Conservation (phyloP, 2,888 invertebrate genomes). For the Phoenoteleia sp. region DNA sequence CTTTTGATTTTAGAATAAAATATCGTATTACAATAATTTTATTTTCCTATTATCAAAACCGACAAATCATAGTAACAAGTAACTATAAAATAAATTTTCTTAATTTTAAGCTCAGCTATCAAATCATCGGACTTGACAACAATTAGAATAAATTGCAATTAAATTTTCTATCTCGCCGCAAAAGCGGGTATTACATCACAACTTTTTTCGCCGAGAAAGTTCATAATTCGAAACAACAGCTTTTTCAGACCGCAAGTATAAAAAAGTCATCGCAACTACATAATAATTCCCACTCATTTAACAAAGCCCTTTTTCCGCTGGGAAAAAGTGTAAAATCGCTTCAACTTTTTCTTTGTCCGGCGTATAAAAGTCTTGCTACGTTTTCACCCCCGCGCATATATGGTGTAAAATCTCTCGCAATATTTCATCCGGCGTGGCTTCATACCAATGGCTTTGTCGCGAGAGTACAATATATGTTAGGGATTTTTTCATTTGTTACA, state of each 20-base stretch:
- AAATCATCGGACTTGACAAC: no score
- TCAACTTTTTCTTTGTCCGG: slow-evolving; percentile 31
- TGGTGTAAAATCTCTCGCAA: slow-evolving; percentile 12
- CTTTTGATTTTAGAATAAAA: no score
- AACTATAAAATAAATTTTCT: no score
- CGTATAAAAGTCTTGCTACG: neutral
- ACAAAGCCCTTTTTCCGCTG: slow-evolving; percentile 11
- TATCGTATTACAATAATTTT: no score
- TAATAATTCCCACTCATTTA: slow-evolving; percentile 27
- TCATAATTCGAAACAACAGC: neutral
- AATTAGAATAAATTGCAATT: no score
- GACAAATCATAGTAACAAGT: no score
- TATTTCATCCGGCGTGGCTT: slow-evolving; percentile 34
- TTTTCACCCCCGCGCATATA: slow-evolving; percentile 9
- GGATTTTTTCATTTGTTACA: slow-evolving; percentile 13
- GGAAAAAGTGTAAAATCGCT: slow-evolving; percentile 35
- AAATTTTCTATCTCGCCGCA: no score
- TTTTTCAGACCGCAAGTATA: no score
- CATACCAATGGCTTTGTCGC: slow-evolving; percentile 6
- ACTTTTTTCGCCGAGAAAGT: neutral
- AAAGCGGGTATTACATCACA: neutral
- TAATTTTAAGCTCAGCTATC: no score
- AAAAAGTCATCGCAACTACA: slow-evolving; percentile 2
- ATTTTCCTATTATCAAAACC: no score
- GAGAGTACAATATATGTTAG: slow-evolving; percentile 11